Percentiles rank a stretch among this genome's conserved stretches.
Evolutionary conservation across 2,113 vertebrate species (phyloP).

Genomic region (Sinocyclocheilus anophthalmus): DNA sequence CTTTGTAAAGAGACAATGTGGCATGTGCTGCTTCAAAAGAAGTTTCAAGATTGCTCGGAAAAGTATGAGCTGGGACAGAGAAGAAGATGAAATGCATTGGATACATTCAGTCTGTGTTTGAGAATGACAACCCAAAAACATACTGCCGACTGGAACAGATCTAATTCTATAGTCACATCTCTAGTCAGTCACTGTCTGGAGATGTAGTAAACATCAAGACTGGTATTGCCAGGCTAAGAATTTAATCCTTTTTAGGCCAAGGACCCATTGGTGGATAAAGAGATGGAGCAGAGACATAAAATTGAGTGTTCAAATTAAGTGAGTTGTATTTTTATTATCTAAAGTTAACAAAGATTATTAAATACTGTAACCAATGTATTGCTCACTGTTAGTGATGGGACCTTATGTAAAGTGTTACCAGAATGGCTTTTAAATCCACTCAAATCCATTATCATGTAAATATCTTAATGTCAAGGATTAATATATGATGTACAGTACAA

Average conservation of each 20-base stretch:
- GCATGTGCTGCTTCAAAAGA: background rate
- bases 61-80: background rate
- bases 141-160: background rate
- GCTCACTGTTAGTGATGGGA: no score
- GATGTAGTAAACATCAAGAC: no score
- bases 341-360: no score
- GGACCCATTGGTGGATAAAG: no score
- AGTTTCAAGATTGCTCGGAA: background rate
- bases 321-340: no score
- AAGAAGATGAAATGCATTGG: background rate
- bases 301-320: no score
- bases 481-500: constrained; percentile 4
- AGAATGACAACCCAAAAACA: background rate
- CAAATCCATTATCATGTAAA: background rate
- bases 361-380: no score
- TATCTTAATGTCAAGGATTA: background rate
- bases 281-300: no score
- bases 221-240: no score
- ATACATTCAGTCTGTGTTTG: background rate
- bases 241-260: no score
- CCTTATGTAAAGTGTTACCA: no score
- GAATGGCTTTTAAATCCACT: background rate
- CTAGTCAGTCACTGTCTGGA: no score
- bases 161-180: background rate
- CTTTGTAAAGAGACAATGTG: background rate